Base-by-base conservation (phyloP, 2,888 invertebrate species). In the Sinhomidia bicolor region DNA sequence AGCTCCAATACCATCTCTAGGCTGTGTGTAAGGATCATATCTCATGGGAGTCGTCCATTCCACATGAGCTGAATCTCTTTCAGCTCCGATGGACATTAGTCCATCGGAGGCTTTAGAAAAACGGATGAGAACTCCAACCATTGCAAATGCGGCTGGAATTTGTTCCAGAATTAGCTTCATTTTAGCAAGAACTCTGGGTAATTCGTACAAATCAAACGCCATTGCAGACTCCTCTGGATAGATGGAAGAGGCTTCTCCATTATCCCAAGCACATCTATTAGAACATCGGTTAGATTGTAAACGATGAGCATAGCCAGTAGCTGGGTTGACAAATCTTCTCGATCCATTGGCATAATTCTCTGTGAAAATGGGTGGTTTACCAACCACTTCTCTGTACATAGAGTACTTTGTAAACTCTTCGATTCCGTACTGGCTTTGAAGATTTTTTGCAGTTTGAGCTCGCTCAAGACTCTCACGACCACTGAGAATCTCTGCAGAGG, bases 121-220 rank as follows among this genome's bases (percentile, higher is more conserved):
- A 5, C 90, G 81, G 10, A 88, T 89, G 29, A 90, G 85, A 6
- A 91, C 88, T 23, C 91, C 91, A 82, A 91, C 78, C 90, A 90
- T 82, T 1, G 82, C 62, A 57, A 91, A 91, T 20, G 85, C 79
- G 1, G 91, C 90, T 17, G 71, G 89, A 17, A 88, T 71, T 85
- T 89, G 78, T 7, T 82, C 65, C 10, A 91, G 65, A 68, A 91
- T 85, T 3, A 41, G 41, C 32, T 89, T 91, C 78, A 91, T 91
- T 36, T 60, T 89, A 4, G 32, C 17, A 9, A 90, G 54, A 0
- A 90, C 57, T 9, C 79, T 78, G 0, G 91, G 87, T 12, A 91
- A 41, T 26, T 91, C 85, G 5, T 84, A 10, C n/a, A 89, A 47
- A 7, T 78, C 88, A 71, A 91, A 88, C 12, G 89, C 91, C 87